Conservation (phyloP, 2,888 invertebrate genomes). For the Eilema depressum region DNA sequence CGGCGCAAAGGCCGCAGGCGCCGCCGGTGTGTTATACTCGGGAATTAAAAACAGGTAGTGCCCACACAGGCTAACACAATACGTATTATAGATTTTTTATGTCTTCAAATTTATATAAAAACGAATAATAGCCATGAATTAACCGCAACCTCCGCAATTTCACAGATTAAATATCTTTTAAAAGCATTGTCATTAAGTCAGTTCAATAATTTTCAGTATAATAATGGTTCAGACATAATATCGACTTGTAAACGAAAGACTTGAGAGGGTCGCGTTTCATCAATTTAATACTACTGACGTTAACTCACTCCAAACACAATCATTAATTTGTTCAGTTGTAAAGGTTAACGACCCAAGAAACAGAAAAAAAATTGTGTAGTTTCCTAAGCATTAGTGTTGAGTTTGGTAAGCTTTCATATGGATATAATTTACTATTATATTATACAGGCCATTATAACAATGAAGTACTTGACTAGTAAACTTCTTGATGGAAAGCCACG, state of each 20-base stretch:
- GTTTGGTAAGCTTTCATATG: background rate
- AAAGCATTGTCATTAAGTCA: background rate
- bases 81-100: slow-evolving; percentile 58
- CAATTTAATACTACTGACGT: background rate
- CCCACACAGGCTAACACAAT: slow-evolving; percentile 73
- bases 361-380: background rate
- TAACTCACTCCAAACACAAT: no score
- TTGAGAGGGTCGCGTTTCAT: background rate
- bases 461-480: background rate
- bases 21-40: slow-evolving; percentile 62
- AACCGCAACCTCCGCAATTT: slow-evolving; percentile 45
- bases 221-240: background rate
- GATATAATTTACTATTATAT: background rate
- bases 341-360: background rate
- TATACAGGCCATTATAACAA: background rate
- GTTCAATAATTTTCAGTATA: background rate
- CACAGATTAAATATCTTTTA: background rate
- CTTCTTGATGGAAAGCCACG: background rate
- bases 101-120: slow-evolving; percentile 60
- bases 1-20: slow-evolving; percentile 74
- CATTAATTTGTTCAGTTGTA: background rate
- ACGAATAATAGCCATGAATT: slow-evolving; percentile 63
- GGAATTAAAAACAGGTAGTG: slow-evolving; percentile 79
- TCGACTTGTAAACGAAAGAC: background rate
- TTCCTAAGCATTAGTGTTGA: background rate